Base-by-base conservation (phyloP, 1,140 invertebrate species). In the Bombus polaris region DNA sequence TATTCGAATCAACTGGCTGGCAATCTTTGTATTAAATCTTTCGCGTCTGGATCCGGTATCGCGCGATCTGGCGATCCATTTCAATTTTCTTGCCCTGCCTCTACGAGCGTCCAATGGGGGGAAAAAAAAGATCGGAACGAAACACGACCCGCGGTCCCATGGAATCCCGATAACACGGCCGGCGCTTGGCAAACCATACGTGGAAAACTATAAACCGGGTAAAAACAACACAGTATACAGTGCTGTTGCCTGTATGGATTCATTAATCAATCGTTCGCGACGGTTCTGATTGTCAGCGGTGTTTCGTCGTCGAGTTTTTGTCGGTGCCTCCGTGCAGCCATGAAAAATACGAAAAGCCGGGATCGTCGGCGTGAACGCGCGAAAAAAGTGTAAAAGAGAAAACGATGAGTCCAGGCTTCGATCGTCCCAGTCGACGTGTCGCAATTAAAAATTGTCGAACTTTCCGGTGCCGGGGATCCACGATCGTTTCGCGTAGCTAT, bases 391-490 rank as follows among this genome's bases (percentile, higher is more conserved):
- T 68, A 62, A 73, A 81, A 68, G 75, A 78, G 71, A 62, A 72
- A 89, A 89, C 87, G 88, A 89, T 72, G 80, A 62, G 65, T 62
- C 68, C 39, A 32, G 53, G 35, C 28, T 53, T 85, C 79, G 79
- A 73, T 88, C 71, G 57, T 65, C 57, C 59, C 70, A 73, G 44
- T 44, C 78, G 80, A 85, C 77, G 70, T 74, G 73, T 71, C 65
- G 75, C 90, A 90, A 91, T 91, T 91, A 82, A 91, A 90, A 91
- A 91, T 87, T 91, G 85, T 91, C 77, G 83, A 91, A 89, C 81
- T 88, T 87, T 86, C 35, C 62, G 78, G 82, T 53, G 73, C 53
- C 53, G 59, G 2, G 62, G 78, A 68, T 59, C 59, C 35, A 62
- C 79, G 70, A 66, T 66, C 32, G 65, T 35, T 53, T 59, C 71